Evolutionary conservation across 2,113 vertebrate genomes (phyloP), one percentile per base, ranked within the genome.

Genomic region (Xyrauchen texanus): DNA sequence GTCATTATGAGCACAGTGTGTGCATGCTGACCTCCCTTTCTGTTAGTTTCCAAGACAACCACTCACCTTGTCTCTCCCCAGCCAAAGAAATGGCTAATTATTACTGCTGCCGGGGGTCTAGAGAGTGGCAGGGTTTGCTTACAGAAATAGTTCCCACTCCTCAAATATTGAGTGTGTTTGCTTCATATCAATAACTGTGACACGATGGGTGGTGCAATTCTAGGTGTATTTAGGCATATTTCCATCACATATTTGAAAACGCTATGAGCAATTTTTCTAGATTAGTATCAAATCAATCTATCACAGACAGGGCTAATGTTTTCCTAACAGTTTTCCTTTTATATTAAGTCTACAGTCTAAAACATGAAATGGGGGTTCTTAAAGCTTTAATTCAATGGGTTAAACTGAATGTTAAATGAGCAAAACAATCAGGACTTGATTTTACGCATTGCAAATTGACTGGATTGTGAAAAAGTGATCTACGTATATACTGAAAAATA

Each of bases 41-140:
- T 76, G 81, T 82, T 88, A 85, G 91, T 93, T 92, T 90, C 92
- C 92, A 93, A 89, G 91, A 91, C 92, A 91, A 93, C 86, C 87
- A 85, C 78, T 80, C 82, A 86, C 52, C 85, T 88, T 79, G 78
- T 83, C 45, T 78, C 58, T 78, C 44, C 47, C 62, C 5, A 67
- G n/a, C 77, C 81, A 86, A 83, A 79, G 76, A 82, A 57, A 77
- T 11, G 64, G 70, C 65, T 85, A 62, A 51, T 85, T 88, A 82
- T 85, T 85, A 67, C 21, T 80, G 83, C 81, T 82, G 79, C 4
- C 64, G 78, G 64, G 68, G 81, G 80, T 69, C 62, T 62, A 70
- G 68, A 73, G 60, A 7, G 75, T 69, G 72, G 60, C 58, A 76
- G 12, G 16, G 34, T 16, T 58, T 74, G 46, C 51, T 44, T 52